These are phyloP conservation scores for Sicus ferrugineus DNA, from an alignment of 2,888 invertebrate species.

Conservation along the genomic window DNA sequence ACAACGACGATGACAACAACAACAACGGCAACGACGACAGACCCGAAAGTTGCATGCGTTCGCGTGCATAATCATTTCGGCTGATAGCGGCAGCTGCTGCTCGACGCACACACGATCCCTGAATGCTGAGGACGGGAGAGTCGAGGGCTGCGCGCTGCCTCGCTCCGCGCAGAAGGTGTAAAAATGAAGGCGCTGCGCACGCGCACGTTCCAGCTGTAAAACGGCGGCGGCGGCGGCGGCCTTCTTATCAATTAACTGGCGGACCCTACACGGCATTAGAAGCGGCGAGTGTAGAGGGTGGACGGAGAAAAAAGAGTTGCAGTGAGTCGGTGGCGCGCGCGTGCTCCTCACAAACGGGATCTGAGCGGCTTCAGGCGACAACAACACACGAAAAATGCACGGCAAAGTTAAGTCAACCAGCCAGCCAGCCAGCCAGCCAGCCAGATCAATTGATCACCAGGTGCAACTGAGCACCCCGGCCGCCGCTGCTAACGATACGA, in stretches of 20 bases:
- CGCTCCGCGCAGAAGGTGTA: slow-evolving; percentile 6
- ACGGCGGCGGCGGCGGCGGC: not conserved
- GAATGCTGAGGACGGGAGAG: slow-evolving; percentile 1
- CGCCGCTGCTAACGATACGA: not conserved
- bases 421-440: too few relatives aligned
- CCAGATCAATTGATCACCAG: slow-evolving; percentile 59
- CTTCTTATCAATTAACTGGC: slow-evolving; percentile 9
- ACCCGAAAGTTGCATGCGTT: slow-evolving; percentile 3
- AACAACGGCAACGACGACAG: not conserved
- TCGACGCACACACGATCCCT: not conserved
- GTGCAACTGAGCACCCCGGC: slow-evolving; percentile 49
- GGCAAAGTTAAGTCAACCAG: slow-evolving; percentile 28
- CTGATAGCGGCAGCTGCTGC: slow-evolving; percentile 44
- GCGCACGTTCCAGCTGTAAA: slow-evolving; percentile 10
- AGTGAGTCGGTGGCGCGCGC: slow-evolving; percentile 10
- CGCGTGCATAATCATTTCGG: slow-evolving; percentile 30
- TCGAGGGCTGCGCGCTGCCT: not conserved
- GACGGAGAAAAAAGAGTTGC: not conserved
- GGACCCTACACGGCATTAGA: slow-evolving; percentile 12
- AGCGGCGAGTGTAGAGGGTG: not conserved
- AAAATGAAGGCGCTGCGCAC: slow-evolving; percentile 31
- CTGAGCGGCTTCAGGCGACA: slow-evolving; percentile 18
- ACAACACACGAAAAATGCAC: slow-evolving; percentile 28
- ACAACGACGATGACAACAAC: slow-evolving; percentile 1
- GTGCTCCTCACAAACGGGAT: slow-evolving; percentile 10